These are phyloP conservation scores for Anagyrus pseudococci DNA, from an alignment of 2,888 invertebrate genomes.

Conservation along the genomic window DNA sequence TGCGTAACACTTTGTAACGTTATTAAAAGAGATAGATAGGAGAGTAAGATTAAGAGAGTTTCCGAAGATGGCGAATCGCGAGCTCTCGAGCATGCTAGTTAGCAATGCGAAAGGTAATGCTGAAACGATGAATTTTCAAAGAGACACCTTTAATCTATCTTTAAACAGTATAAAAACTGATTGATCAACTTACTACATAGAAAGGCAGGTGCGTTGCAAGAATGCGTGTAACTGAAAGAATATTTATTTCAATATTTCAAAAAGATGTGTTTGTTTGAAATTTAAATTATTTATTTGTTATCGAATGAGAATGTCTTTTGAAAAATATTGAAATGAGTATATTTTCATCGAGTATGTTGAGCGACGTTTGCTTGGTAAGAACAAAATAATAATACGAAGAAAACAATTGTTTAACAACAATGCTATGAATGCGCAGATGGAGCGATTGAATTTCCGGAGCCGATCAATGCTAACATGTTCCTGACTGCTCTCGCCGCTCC, in stretches of 20 bases:
- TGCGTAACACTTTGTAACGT: conserved; percentile 40
- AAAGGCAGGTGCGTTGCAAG: too few species aligned
- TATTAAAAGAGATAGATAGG: conserved; percentile 37
- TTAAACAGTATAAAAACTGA: too few species aligned
- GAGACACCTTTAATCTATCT: too few species aligned
- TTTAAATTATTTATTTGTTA: not conserved
- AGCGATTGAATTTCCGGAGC: conserved; percentile 8
- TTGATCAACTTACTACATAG: too few species aligned
- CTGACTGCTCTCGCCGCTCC: conserved; percentile 38
- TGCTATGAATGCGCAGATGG: conserved; percentile 9
- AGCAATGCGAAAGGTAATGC: conserved; percentile 21
- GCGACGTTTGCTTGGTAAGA: too few species aligned
- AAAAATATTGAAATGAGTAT: not conserved
- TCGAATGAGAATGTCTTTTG: not conserved
- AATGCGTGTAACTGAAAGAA: not conserved
- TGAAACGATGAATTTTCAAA: too few species aligned
- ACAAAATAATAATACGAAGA: conserved; percentile 6
- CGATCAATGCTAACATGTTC: conserved; percentile 35
- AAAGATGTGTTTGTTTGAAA: conserved; percentile 3
- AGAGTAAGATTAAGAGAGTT: conserved; percentile 20
- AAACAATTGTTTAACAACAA: conserved; percentile 14
- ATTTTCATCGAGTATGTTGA: not conserved
- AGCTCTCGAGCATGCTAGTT: conserved; percentile 25
- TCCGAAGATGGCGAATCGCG: conserved; percentile 26
- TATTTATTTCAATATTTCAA: conserved; percentile 19